Base-by-base conservation (phyloP, 2,113 vertebrate genomes). In the Zosterops hypoxanthus region DNA sequence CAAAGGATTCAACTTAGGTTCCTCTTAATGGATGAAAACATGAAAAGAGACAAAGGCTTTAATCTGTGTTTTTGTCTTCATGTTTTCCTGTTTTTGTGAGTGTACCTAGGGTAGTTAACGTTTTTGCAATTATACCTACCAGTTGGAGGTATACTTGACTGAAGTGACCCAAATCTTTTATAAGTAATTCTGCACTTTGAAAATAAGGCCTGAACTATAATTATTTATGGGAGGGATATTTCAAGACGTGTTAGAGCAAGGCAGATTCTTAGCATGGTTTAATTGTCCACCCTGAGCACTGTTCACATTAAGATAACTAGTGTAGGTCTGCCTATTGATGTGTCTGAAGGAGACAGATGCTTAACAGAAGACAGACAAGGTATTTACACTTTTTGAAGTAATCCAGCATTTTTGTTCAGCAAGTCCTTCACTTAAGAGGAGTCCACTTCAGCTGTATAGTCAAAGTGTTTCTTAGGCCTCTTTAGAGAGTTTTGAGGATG, bases 101-200 rank as follows among this genome's bases (percentile, higher is more conserved):
- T 60, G 34, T 90, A 76, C 36, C 42, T 41, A 78, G n/a, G 56
- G 53, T 82, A 86, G 84, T 95, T 80, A 94, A 71, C 86, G 82
- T 77, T 86, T 92, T 94, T 93, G 78, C 76, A 95, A 88, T 96
- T 97, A 91, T 64, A 80, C 42, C 77, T 81, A 95, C 23, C 81
- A 77, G 88, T 56, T 92, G 94, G 88, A 97, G 79, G 71, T 89
- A 65, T 46, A 87, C 96, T 97, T 97, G 94, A 96, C 81, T 97
- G 90, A 78, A 97, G 80, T 84, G 70, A 86, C 96, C 90, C 53
- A 90, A 82, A 96, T 96, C 66, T 97, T 97, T 56, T 64, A 47
- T 73, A 96, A 94, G 65, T 86, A 95, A 92, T 98, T 95, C 63
- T 94, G 73, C 18, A 87, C 82, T 91, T 96, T 91, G 83, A 70